These are phyloP conservation scores for Chymomyza costata DNA, from an alignment of 1,140 invertebrate genomes.

Conservation along the genomic window DNA sequence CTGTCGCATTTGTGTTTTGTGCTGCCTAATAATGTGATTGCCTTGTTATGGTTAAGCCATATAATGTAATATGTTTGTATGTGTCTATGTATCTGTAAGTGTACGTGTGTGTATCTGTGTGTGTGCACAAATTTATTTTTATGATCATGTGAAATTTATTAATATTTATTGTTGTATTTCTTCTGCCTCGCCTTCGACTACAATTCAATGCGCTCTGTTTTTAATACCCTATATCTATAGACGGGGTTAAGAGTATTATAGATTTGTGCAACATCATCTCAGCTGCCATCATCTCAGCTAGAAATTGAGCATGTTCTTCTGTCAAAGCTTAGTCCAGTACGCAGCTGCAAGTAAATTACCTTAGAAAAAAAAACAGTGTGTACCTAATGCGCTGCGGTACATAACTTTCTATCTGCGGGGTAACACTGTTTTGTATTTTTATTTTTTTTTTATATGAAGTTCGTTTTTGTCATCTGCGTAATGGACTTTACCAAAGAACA, in stretches of 20 bases:
- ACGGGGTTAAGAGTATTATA: too few species aligned
- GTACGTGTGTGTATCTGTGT: constrained; percentile 16
- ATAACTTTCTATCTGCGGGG: too few species aligned
- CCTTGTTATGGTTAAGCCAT: constrained; percentile 73
- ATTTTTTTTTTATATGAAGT: constrained; percentile 7
- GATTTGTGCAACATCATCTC: too few species aligned
- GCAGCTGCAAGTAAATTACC: too few species aligned
- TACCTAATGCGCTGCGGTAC: too few species aligned
- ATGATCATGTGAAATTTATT: constrained; percentile 73
- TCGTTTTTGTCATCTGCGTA: neutral
- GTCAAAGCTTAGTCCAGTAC: too few species aligned
- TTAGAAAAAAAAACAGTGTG: too few species aligned
- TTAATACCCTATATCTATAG: too few species aligned
- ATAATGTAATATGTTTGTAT: constrained; percentile 64
- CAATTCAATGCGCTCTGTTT: too few species aligned
- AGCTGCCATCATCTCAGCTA: too few species aligned
- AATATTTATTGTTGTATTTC: constrained; percentile 69
- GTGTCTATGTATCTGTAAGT: constrained; percentile 7
- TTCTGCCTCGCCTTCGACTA: constrained; percentile 28
- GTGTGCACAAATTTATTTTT: constrained; percentile 66
- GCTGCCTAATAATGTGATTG: constrained; percentile 69
- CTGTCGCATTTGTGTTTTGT: constrained; percentile 33
- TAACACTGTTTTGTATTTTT: constrained; percentile 27
- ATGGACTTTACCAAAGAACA: neutral
- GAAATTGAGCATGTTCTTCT: too few species aligned